Evolutionary conservation across 2,888 invertebrate species (phyloP).

Genomic region (Nephrocerus scutellatus): DNA sequence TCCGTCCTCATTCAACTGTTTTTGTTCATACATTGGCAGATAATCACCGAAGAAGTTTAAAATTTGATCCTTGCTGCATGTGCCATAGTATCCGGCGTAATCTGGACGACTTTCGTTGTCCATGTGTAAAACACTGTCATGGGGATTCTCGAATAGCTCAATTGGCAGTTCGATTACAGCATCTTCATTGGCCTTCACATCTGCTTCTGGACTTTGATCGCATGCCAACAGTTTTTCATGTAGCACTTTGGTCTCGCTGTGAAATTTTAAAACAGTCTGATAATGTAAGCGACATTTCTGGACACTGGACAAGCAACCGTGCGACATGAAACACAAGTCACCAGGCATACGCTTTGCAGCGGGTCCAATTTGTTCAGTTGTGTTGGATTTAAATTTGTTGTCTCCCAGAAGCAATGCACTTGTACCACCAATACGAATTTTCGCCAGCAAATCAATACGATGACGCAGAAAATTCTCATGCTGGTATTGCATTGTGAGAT

Average conservation of each 20-base stretch:
- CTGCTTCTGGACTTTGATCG: conserved; percentile 12
- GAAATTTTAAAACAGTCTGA: conserved; percentile 26
- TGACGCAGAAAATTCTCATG: conserved; percentile 29
- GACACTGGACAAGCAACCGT: conserved; percentile 25
- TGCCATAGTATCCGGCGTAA: conserved; percentile 32
- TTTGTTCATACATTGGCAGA: conserved; percentile 31
- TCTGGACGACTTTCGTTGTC: conserved; percentile 26
- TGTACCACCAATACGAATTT: conserved; percentile 20
- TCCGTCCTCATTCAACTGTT: too few relatives aligned
- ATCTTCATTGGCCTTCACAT: conserved; percentile 6
- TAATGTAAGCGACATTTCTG: conserved; percentile 25
- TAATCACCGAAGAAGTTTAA: conserved; percentile 28
- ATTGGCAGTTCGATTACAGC: conserved; percentile 28
- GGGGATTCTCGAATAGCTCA: conserved; percentile 31
- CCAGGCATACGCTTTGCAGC: conserved; percentile 21
- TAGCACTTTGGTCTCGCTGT: conserved; percentile 24
- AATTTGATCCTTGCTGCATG: conserved; percentile 26
- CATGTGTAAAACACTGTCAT: conserved; percentile 28
- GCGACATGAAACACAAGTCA: conserved; percentile 28
- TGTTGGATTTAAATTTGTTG: too few relatives aligned
- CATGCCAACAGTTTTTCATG: conserved; percentile 24
- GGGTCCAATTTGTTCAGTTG: too few relatives aligned
- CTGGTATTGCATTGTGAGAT: conserved; percentile 26
- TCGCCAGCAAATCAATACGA: conserved; percentile 28
- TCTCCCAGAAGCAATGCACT: conserved; percentile 5